Evolutionary conservation across 2,888 invertebrate species (phyloP), one percentile per base, ranked within the genome.

Genomic region (Andricus curvator): DNA sequence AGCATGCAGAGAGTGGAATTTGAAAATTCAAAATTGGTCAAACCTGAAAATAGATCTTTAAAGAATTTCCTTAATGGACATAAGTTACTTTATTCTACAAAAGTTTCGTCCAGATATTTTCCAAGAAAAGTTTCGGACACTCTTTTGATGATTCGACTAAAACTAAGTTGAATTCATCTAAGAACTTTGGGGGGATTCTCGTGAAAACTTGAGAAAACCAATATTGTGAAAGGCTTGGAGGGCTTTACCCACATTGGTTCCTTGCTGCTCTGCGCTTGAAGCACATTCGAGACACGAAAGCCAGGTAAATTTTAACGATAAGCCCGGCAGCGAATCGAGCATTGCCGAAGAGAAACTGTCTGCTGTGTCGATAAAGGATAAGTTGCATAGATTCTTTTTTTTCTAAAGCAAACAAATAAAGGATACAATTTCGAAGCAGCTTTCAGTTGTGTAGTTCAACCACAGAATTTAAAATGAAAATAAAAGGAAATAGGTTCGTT

Each of bases 281-380:
- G 51, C 74, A 74, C 56, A 74, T 74, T 74, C 74, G 56, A 74
- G 74, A 74, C 74, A 74, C 74, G 74, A 56, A 74, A 74, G 74
- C 74, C 51, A 74, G 74, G 74, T 74, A 74, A 74, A 56, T 74
- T 74, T 74, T 56, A 74, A 74, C 56, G 74, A 74, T 74, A 74
- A 74, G 74, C 74, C 56, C 56, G 33, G 33, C 74, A 74, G 56
- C n/a, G 74, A 74, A 74, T 74, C 37, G 74, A 74, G 74, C 56
- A 74, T 74, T 74, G 56, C 74, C 74, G 56, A 74, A 74, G 74
- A 56, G 56, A 74, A 74, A 74, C 56, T 74, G 74, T 74, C 74
- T 74, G 11, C 68, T 68, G n/a, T 56, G 56, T 56, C 74, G 74
- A 56, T 74, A 74, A 56, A 74, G 56, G 56, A 74, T 74, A 74